A percentile compares a stretch with the other conserved stretches of the same genome.
Evolutionary conservation across 2,113 vertebrate species (phyloP).

Genomic region (Xenopus borealis): DNA sequence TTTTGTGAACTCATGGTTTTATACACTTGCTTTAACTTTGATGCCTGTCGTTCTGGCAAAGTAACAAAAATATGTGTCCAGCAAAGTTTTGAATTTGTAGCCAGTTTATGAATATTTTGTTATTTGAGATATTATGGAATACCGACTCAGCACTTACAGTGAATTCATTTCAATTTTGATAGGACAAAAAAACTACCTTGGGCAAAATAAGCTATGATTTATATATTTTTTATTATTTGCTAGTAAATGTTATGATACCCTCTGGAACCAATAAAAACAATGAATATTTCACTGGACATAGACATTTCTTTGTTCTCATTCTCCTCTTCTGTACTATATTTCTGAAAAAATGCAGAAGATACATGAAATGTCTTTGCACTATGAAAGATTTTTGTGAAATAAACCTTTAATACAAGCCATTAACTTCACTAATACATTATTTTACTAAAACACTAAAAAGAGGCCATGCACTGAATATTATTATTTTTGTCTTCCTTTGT

Average conservation of each 20-base stretch:
- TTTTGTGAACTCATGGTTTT: background rate
- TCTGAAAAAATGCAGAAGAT: background rate
- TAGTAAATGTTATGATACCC: slow-evolving; percentile 27
- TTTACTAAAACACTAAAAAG: slow-evolving; percentile 1
- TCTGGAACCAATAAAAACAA: slow-evolving; percentile 18
- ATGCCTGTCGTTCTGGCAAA: background rate
- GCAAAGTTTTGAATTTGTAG: background rate
- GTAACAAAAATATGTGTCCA: background rate
- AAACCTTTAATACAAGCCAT: background rate
- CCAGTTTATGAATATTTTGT: background rate
- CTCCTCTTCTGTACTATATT: background rate
- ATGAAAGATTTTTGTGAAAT: background rate
- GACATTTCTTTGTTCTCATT: slow-evolving; percentile 8
- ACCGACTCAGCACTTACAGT: slow-evolving; percentile 2
- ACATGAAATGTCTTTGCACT: background rate
- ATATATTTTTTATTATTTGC: slow-evolving; percentile 23
- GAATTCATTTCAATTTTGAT: slow-evolving; percentile 4
- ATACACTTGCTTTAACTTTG: background rate
- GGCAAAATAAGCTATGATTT: slow-evolving; percentile 23
- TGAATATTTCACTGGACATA: slow-evolving; percentile 8
- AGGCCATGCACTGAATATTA: background rate
- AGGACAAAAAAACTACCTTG: slow-evolving; percentile 5
- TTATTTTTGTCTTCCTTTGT: no score
- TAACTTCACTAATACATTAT: background rate
- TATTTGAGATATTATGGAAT: slow-evolving; percentile 6